Evolutionary conservation across 2,888 invertebrate genomes (phyloP), one percentile per base, ranked within the genome.

Genomic region (Orthosia incerta): DNA sequence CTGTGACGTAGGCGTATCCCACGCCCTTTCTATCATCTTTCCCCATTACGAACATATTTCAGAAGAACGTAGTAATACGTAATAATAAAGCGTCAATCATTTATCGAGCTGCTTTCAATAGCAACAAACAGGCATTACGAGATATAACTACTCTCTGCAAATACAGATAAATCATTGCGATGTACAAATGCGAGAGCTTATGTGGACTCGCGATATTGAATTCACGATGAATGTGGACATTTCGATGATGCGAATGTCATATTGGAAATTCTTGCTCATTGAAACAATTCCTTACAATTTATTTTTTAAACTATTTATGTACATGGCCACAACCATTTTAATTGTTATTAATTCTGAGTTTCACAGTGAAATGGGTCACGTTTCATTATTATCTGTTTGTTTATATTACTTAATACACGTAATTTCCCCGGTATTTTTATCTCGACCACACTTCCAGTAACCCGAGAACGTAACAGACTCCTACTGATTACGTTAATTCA

Each of bases 91-190:
- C 68, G 59, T 74, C 71, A 67, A 73, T 73, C 69, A 79, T 68
- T 72, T 68, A 71, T 73, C 72, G 46, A 57, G 15, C 45, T 56
- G 56, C 70, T 62, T 67, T 69, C 64, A 60, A 73, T 45, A 53
- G 50, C 50, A 59, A 74, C 63, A 79, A 13, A 53, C 53, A 45
- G 60, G 13, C 45, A 73, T 63, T 68, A 26, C 59, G 57, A 46
- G 68, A 73, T 66, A 74, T 74, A 79, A 82, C 71, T 56, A 74
- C 59, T 72, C 60, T n/a, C 31, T n/a, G 55, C 53, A 70, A 80
- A 66, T 56, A 65, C 15, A 60, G 59, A 74, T 83, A 78, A 74
- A 85, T 80, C 76, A 83, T 59, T 23, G 64, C 74, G 57, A 76
- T 64, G 55, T 63, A 64, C 71, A 53, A 71, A 60, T 79, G 78